These are phyloP conservation scores for Cylindroiulus punctatus DNA, from an alignment of 2,888 invertebrate genomes.

Conservation along the genomic window DNA sequence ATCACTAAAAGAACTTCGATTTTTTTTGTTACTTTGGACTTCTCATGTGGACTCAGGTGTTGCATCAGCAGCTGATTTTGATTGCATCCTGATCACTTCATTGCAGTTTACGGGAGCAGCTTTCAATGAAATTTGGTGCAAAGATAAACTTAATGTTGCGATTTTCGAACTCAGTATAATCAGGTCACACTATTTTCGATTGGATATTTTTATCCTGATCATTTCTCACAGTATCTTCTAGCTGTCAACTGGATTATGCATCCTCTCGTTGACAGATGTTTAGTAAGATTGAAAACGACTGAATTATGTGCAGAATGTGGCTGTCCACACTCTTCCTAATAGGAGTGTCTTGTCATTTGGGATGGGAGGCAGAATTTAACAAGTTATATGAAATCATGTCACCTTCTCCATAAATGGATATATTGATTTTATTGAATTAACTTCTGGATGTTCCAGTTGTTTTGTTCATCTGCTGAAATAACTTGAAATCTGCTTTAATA, in stretches of 20 bases:
- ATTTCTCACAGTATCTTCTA: neutral
- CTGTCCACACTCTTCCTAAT: constrained; percentile 29
- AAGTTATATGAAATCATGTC: neutral
- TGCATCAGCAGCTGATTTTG: neutral
- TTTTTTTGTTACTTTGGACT: neutral
- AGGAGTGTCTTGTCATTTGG: neutral
- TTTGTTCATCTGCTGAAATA: neutral
- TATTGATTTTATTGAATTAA: neutral
- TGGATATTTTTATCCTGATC: neutral
- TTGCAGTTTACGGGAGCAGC: constrained; percentile 15
- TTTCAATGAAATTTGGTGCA: constrained; percentile 4
- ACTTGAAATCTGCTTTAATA: no score
- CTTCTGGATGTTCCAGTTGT: neutral
- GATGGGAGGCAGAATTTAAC: neutral
- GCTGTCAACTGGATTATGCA: neutral
- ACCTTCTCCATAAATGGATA: neutral
- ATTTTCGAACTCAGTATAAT: neutral
- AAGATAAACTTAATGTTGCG: neutral
- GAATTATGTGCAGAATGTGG: neutral
- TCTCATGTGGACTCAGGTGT: neutral
- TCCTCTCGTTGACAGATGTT: neutral
- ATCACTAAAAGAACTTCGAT: neutral
- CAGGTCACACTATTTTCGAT: neutral
- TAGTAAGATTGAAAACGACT: neutral
- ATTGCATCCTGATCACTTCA: neutral